Evolutionary conservation across 2,113 vertebrate species (phyloP).

Genomic region (Pomatostomus ruficeps): DNA sequence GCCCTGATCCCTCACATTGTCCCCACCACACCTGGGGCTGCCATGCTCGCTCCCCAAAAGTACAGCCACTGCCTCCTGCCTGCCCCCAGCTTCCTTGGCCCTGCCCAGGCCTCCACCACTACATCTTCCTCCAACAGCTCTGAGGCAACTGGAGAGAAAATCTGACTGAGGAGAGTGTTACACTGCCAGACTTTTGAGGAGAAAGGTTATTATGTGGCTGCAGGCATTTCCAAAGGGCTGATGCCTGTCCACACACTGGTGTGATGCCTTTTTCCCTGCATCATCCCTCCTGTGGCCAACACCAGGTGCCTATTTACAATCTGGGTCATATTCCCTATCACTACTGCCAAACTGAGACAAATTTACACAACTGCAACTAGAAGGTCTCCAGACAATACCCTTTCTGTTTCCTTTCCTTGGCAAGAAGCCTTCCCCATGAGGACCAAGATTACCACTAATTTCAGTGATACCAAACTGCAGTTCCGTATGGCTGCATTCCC

Average conservation of each 20-base stretch:
- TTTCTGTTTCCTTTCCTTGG: not conserved
- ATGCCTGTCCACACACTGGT: not conserved
- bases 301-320: not conserved
- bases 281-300: fast-evolving
- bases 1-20: fast-evolving
- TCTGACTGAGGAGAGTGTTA: not conserved
- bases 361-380: not conserved
- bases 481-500: not conserved
- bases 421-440: not conserved
- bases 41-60: fast-evolving
- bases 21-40: not conserved
- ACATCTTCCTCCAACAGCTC: not conserved
- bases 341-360: not conserved
- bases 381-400: not conserved
- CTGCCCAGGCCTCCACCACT: not conserved
- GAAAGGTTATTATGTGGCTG: not conserved
- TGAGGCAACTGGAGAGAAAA: not conserved
- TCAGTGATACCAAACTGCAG: not conserved
- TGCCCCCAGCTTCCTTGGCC: not conserved
- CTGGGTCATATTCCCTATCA: not conserved
- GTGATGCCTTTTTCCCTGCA: not conserved
- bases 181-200: not conserved
- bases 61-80: not conserved
- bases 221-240: not conserved
- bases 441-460: not conserved